These are phyloP conservation scores for Lithophane socia DNA, from an alignment of 2,888 invertebrate genomes.

Conservation along the genomic window DNA sequence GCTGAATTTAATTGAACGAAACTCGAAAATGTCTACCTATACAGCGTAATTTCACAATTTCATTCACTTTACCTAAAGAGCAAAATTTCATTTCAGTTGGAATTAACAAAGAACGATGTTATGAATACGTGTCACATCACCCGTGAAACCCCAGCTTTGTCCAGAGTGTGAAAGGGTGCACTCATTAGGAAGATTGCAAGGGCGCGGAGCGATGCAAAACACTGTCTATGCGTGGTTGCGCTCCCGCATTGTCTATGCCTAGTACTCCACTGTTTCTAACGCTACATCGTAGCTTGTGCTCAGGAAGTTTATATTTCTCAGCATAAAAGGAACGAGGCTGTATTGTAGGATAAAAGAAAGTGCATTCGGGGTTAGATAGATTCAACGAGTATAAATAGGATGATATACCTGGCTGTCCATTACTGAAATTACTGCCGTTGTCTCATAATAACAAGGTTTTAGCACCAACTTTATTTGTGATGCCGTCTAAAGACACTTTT, in stretches of 20 bases:
- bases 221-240: conserved; percentile 81
- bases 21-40: not conserved
- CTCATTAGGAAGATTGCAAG: conserved; percentile 91
- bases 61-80: conserved; percentile 62
- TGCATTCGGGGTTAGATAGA: conserved; percentile 82
- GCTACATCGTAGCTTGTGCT: conserved; percentile 75
- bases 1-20: conserved; percentile 6
- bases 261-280: conserved; percentile 79
- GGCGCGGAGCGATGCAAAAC: conserved; percentile 82
- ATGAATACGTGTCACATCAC: conserved; percentile 87
- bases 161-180: conserved; percentile 89
- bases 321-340: conserved; percentile 80
- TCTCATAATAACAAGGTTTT: conserved; percentile 2
- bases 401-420: conserved; percentile 74
- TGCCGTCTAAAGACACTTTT: conserved; percentile 1
- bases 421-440: conserved; percentile 78
- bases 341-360: conserved; percentile 78
- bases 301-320: conserved; percentile 83
- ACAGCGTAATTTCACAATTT: conserved; percentile 44
- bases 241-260: conserved; percentile 81
- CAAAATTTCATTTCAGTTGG: conserved; percentile 77
- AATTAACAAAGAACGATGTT: conserved; percentile 82
- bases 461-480: not conserved
- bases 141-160: conserved; percentile 89
- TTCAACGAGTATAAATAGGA: conserved; percentile 76